These are phyloP conservation scores for Tarsius wallacei DNA, from an alignment of 2,797 vertebrate genomes.

Conservation along the genomic window DNA sequence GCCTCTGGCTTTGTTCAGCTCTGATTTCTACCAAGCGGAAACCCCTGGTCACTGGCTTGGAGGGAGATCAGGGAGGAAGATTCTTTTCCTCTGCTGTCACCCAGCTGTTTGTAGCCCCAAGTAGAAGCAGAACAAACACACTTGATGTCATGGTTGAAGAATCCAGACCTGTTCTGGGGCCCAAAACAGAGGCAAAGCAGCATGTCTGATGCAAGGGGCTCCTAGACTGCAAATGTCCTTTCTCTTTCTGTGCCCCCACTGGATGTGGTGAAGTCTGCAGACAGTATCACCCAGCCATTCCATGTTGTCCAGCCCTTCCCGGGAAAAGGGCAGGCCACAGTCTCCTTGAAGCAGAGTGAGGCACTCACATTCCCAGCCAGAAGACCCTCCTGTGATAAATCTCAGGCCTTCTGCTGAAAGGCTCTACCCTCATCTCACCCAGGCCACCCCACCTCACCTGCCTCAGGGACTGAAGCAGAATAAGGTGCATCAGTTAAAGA, in stretches of 20 bases:
- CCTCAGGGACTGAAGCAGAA: not conserved
- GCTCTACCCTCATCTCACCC: not conserved
- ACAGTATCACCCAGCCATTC: not conserved
- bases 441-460: not conserved
- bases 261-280: not conserved
- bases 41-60: constrained; percentile 54
- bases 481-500: not conserved
- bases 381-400: not conserved
- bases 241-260: not conserved
- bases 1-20: not conserved
- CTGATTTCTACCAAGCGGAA: not conserved
- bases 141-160: constrained; percentile 76
- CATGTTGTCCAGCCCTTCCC: not conserved
- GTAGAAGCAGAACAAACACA: constrained; percentile 39
- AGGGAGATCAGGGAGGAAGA: not conserved
- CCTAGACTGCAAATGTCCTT: not conserved
- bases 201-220: not conserved
- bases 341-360: not conserved
- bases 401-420: not conserved
- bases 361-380: not conserved
- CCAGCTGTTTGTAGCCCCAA: constrained; percentile 44
- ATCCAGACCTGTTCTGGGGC: constrained; percentile 65
- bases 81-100: constrained; percentile 66
- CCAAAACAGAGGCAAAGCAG: not conserved
- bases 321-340: no score